phyloP scores from a whole-genome alignment of 2,113 vertebrate species.

The Colinus virginianus region DNA sequence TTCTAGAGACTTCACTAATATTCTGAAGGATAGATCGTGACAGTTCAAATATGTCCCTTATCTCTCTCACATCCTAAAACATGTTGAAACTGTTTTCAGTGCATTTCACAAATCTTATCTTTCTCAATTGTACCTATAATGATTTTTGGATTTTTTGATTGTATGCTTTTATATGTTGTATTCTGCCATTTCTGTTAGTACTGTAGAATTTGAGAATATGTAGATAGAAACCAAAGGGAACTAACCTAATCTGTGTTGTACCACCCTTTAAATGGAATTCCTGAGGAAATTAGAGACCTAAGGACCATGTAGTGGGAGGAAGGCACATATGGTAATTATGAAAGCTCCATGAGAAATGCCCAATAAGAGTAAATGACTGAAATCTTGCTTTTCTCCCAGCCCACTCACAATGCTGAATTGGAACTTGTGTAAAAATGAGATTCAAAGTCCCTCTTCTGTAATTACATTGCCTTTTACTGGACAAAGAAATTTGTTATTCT shows the following conservation, averaged over 20 bases:
- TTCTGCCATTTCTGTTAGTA: slow-evolving; percentile 2
- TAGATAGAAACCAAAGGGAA: slow-evolving; percentile 1
- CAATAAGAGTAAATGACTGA: neutral
- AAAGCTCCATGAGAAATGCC: neutral
- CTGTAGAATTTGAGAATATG: neutral
- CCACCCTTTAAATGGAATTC: slow-evolving; percentile 34
- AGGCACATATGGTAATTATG: neutral
- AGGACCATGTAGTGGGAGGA: neutral
- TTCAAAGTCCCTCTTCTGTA: neutral
- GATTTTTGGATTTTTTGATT: neutral
- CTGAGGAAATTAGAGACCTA: neutral
- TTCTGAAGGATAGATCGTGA: neutral
- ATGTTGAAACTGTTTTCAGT: neutral
- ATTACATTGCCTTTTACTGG: neutral
- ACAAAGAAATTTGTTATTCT: neutral
- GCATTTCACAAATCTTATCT: neutral
- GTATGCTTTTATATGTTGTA: neutral
- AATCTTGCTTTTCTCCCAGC: neutral
- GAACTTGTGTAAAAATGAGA: neutral
- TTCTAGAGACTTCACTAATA: neutral
- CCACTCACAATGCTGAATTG: neutral
- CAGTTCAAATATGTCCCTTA: neutral
- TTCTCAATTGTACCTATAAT: neutral
- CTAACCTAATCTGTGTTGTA: neutral
- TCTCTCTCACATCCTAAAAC: neutral